Evolutionary conservation across 2,888 invertebrate species (phyloP).

Genomic region (Cryptocephalus moraei): DNA sequence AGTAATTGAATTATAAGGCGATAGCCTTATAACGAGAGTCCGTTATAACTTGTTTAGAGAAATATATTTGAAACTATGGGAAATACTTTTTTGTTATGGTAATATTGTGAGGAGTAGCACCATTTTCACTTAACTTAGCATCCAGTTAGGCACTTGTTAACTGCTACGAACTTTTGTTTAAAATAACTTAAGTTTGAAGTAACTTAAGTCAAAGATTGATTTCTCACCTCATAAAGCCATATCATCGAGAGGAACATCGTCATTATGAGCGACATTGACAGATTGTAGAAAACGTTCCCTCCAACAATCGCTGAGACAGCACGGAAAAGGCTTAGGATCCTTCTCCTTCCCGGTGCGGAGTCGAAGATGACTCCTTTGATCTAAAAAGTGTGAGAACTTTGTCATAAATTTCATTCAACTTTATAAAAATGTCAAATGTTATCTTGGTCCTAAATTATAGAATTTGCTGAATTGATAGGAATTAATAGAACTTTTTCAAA

Average conservation of each 20-base stretch:
- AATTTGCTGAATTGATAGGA: background rate
- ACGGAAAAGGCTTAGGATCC: conserved; percentile 46
- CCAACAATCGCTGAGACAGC: conserved; percentile 54
- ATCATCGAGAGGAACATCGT: conserved; percentile 48
- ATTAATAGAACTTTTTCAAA: no score
- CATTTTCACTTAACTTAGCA: no score
- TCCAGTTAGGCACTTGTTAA: no score
- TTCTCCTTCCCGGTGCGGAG: conserved; percentile 57
- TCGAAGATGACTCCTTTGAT: conserved; percentile 60
- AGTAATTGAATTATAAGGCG: no score
- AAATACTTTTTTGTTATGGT: no score
- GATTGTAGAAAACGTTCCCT: conserved; percentile 44
- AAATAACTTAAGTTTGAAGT: no score
- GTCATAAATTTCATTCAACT: background rate
- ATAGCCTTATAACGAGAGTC: no score
- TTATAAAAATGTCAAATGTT: background rate
- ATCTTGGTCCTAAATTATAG: background rate
- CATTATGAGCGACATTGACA: conserved; percentile 45
- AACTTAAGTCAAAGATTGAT: no score
- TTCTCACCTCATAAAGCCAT: conserved; percentile 49
- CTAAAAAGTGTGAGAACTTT: conserved; percentile 28
- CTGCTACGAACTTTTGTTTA: no score
- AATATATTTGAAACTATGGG: no score
- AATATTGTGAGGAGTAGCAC: no score
- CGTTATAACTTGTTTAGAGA: no score